A percentile compares a stretch with the other conserved stretches of the same genome.
These are phyloP conservation scores for Heliconius hortense DNA, from an alignment of 2,888 invertebrate species.

Conservation along the genomic window DNA sequence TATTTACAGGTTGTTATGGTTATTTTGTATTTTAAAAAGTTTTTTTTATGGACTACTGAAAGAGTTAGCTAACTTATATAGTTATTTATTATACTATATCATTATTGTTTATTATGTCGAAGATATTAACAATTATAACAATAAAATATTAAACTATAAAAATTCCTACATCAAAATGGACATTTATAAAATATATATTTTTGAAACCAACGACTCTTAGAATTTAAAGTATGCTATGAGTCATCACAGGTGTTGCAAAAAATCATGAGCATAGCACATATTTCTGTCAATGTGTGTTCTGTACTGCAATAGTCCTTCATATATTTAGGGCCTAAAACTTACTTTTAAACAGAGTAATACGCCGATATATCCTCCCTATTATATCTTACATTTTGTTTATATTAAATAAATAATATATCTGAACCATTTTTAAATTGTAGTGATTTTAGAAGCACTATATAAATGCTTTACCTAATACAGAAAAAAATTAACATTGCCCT, in stretches of 20 bases:
- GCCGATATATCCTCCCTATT: not conserved
- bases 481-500: too few relatives aligned
- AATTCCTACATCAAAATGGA: not conserved
- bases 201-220: not conserved
- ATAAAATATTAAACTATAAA: not conserved
- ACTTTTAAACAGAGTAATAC: not conserved
- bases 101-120: too few relatives aligned
- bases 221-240: not conserved
- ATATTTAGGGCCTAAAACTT: not conserved
- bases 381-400: not conserved
- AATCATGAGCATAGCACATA: not conserved
- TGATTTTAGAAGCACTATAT: not conserved
- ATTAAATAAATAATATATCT: not conserved
- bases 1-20: not conserved
- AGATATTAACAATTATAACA: too few relatives aligned
- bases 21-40: not conserved
- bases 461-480: too few relatives aligned
- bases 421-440: not conserved
- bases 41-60: not conserved
- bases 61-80: not conserved
- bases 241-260: constrained; percentile 10
- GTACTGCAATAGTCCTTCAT: not conserved
- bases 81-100: not conserved
- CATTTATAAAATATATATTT: not conserved
- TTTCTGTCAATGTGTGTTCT: not conserved